Evolutionary conservation across 2,888 invertebrate species (phyloP).

Genomic region (Seira ritae): DNA sequence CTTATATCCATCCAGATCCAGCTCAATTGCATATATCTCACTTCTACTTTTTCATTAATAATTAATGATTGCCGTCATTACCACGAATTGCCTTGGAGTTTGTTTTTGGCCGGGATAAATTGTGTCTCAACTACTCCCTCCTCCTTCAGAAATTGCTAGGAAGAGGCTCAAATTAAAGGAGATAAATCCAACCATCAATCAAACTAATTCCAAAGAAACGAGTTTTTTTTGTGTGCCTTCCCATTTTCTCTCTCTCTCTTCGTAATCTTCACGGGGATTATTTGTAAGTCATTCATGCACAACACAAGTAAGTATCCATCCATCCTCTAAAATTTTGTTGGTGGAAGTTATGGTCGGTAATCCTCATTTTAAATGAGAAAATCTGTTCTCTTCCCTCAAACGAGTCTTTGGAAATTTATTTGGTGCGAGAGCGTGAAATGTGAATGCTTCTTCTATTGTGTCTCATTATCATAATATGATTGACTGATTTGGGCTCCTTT

Average conservation of each 20-base stretch:
- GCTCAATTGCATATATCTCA: too few relatives aligned
- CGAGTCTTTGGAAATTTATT: too few relatives aligned
- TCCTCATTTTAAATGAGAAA: background rate
- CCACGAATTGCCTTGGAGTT: background rate
- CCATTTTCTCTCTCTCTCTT: background rate
- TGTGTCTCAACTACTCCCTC: background rate
- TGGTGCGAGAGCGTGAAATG: too few relatives aligned
- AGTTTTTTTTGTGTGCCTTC: slow-evolving; percentile 22
- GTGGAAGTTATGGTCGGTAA: background rate
- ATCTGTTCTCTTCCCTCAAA: background rate
- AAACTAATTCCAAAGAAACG: slow-evolving; percentile 56
- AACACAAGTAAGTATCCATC: background rate
- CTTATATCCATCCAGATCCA: too few relatives aligned
- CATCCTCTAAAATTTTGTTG: background rate
- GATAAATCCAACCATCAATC: slow-evolving; percentile 64
- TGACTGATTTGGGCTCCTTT: background rate
- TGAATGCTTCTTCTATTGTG: background rate
- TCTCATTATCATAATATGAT: background rate
- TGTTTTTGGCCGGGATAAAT: background rate
- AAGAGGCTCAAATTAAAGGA: slow-evolving; percentile 9
- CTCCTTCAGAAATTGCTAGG: background rate
- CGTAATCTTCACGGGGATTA: background rate
- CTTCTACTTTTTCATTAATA: background rate
- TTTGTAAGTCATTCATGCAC: slow-evolving; percentile 1
- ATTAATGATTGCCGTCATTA: slow-evolving; percentile 4